Evolutionary conservation across 2,797 vertebrate genomes (phyloP).

Genomic region (Oryzias sinensis): DNA sequence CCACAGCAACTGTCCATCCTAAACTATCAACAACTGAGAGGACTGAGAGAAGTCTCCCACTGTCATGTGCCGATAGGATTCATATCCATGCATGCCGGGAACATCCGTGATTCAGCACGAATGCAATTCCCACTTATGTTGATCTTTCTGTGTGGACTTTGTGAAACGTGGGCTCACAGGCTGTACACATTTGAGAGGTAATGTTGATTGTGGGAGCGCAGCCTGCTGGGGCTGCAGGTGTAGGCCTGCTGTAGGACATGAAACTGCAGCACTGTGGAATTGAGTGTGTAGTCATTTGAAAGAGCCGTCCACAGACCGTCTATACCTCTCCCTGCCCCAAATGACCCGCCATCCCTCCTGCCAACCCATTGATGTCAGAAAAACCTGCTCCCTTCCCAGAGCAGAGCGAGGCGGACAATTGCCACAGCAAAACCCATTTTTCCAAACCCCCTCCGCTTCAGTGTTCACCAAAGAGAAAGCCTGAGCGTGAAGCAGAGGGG

Average conservation of each 20-base stretch:
- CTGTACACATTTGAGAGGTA: constrained; percentile 37
- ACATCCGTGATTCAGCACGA: constrained; percentile 20
- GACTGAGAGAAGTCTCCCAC: constrained; percentile 38
- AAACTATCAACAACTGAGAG: constrained; percentile 46
- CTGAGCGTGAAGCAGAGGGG: constrained; percentile 47
- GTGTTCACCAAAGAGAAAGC: constrained; percentile 60
- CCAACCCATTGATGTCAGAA: constrained; percentile 70
- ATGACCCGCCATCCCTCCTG: constrained; percentile 47
- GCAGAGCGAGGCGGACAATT: constrained; percentile 61
- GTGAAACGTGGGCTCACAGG: constrained; percentile 25
- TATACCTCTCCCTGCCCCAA: constrained; percentile 39
- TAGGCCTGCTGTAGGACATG: constrained; percentile 55
- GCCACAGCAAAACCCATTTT: constrained; percentile 54
- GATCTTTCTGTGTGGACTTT: constrained; percentile 52
- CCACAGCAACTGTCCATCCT: constrained; percentile 49
- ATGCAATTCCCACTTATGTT: constrained; percentile 46
- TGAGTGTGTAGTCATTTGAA: constrained; percentile 36
- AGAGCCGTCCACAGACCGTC: constrained; percentile 40
- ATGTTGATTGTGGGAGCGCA: constrained; percentile 65
- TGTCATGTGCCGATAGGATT: constrained; percentile 27
- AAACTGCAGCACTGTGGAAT: constrained; percentile 37
- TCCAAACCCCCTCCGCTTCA: constrained; percentile 6
- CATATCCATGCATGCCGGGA: constrained; percentile 27
- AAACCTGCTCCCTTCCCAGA: constrained; percentile 80
- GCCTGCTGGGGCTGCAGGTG: constrained; percentile 73